A percentile compares a stretch with the other conserved stretches of the same genome.
phyloP scores from a whole-genome alignment of 2,113 vertebrate genomes.

The Myiopsitta monachus region DNA sequence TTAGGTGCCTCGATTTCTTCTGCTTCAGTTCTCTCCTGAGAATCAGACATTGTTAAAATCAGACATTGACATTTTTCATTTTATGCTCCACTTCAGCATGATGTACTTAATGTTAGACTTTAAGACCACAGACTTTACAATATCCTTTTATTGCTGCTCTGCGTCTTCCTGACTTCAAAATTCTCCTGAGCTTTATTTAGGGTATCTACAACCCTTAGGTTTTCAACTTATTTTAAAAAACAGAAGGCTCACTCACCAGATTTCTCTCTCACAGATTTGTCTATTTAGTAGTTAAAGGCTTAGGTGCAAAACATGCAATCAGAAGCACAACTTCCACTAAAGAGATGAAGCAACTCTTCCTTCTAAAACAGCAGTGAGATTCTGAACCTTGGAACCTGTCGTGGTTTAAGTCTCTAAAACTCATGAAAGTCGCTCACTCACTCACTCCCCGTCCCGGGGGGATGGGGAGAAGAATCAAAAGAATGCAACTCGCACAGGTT shows the following conservation, averaged over 20 bases:
- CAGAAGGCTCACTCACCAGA: neutral
- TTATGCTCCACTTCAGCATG: constrained; percentile 32
- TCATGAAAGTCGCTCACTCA: too few relatives aligned
- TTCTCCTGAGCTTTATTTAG: constrained; percentile 59
- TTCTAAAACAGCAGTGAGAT: neutral
- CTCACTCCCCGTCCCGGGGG: too few relatives aligned
- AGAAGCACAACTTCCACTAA: neutral
- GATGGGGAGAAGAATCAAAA: too few relatives aligned
- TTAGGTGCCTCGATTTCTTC: neutral
- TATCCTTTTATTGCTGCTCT: neutral
- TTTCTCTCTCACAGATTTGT: neutral
- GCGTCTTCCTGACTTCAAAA: constrained; percentile 10
- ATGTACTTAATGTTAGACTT: neutral
- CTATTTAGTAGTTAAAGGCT: neutral
- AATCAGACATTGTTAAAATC: constrained; percentile 6
- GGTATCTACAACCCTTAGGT: neutral
- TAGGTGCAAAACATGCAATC: neutral
- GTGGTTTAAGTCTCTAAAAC: too few relatives aligned
- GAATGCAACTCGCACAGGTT: too few relatives aligned
- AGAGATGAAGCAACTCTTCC: neutral
- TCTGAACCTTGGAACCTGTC: neutral
- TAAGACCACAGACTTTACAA: constrained; percentile 13
- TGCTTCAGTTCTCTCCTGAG: neutral
- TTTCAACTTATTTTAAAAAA: constrained; percentile 4
- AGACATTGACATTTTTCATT: constrained; percentile 32